Evolutionary conservation across 2,797 vertebrate species (phyloP), one percentile per base, ranked within the genome.

Genomic region (Melanotaenia nigrans): DNA sequence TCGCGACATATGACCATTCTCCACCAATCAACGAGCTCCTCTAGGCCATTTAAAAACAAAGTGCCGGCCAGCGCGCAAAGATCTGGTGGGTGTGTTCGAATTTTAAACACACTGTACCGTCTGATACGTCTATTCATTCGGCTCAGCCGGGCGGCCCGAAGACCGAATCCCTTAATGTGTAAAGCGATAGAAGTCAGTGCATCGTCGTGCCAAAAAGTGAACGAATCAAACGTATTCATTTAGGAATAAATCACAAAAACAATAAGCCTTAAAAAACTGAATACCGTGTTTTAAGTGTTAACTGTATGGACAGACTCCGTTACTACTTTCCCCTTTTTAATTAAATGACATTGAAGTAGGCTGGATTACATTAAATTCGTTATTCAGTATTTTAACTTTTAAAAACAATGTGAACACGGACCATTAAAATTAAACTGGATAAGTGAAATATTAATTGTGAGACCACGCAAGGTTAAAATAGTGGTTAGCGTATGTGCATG

Each of bases 1-100:
- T 69, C 28, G 79, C 53, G 68, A 71, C 86, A 86, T 54, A 59
- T 85, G 85, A 81, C 82, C 61, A 2, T 0, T 51, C 38, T 79
- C 77, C 8, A 54, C 85, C 96, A 96, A 96, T 96, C 90, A 92
- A 16, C 69, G 73, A 75, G 87, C 89, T 90, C 85, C 88, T 86
- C 83, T 78, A 93, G 96, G 96, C 96, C 96, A 97, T 98, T 98
- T 98, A 98, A 98, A 97, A 95, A 98, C 96, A 86, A 91, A 96
- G 96, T 85, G 66, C 97, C 96, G 95, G 94, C 67, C 85, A 75
- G 61, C 81, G 91, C 90, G 91, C 87, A 93, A 79, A 70, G 92
- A 95, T 95, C 93, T 85, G 0, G 4, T 57, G 67, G 82, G 79
- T 90, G 64, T 53, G 86, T 85, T 93, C 45, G 89, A 82, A 85